A percentile compares a stretch with the other conserved stretches of the same genome.
These are phyloP conservation scores for Pachyseris speciosa DNA, from an alignment of 64 coral and sea anemone genomes.

Conservation along the genomic window DNA sequence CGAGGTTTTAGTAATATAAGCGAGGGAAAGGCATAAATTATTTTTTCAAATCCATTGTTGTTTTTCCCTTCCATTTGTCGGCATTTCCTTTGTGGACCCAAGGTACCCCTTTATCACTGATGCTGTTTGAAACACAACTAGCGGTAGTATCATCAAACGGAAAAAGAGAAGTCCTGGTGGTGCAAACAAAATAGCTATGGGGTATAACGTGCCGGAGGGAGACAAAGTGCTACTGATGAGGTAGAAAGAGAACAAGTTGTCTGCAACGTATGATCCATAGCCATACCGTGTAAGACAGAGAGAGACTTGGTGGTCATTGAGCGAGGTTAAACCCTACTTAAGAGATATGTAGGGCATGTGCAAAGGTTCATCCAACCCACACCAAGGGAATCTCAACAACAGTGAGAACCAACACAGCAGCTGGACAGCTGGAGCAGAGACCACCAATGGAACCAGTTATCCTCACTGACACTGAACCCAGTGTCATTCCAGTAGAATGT, in stretches of 20 bases:
- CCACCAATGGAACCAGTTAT: neutral
- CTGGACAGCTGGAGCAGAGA: neutral
- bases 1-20: too few relatives aligned
- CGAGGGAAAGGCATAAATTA: too few relatives aligned
- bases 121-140: too few relatives aligned
- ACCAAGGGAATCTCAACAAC: neutral
- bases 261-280: constrained; percentile 19
- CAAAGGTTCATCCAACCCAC: neutral
- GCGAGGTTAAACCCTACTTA: constrained; percentile 15
- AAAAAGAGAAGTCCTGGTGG: neutral
- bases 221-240: constrained; percentile 21
- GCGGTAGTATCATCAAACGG: too few relatives aligned
- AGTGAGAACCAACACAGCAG: neutral
- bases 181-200: neutral
- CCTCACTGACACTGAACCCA: neutral
- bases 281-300: neutral
- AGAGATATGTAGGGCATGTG: neutral
- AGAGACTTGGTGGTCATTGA: constrained; percentile 27
- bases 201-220: constrained; percentile 26
- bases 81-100: too few relatives aligned
- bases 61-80: too few relatives aligned
- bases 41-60: too few relatives aligned
- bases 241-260: constrained; percentile 16
- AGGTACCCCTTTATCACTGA: too few relatives aligned
- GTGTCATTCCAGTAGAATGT: neutral